Evolutionary conservation across 2,113 vertebrate species (phyloP).

Genomic region (Callochromis pleurospilus): DNA sequence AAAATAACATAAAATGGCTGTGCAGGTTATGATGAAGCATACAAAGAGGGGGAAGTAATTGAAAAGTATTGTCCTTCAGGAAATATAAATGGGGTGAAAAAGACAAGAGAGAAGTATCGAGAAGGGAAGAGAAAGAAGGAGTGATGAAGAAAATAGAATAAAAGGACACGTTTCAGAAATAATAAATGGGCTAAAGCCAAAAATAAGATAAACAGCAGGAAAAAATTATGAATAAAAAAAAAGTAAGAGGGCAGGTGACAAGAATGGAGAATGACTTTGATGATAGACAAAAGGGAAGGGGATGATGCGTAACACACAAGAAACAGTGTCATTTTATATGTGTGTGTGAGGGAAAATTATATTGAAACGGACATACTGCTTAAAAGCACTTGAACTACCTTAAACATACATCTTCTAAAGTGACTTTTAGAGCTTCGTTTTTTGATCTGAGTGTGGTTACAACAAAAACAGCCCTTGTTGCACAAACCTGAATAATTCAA

Average conservation of each 20-base stretch:
- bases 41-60: background rate
- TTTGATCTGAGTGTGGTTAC: background rate
- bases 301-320: background rate
- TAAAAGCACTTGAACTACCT: background rate
- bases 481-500: background rate
- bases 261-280: background rate
- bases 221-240: background rate
- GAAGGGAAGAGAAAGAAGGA: background rate
- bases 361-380: background rate
- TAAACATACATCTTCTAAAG: background rate
- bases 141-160: background rate
- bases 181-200: background rate
- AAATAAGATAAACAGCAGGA: background rate
- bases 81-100: background rate
- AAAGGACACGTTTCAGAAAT: background rate
- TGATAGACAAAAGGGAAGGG: background rate
- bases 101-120: background rate
- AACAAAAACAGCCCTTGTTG: background rate
- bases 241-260: background rate
- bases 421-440: background rate
- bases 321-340: background rate
- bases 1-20: background rate
- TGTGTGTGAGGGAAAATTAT: background rate
- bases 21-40: background rate
- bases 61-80: background rate